Evolutionary conservation across 2,888 invertebrate species (phyloP).

Genomic region (Folsomia manolachei): DNA sequence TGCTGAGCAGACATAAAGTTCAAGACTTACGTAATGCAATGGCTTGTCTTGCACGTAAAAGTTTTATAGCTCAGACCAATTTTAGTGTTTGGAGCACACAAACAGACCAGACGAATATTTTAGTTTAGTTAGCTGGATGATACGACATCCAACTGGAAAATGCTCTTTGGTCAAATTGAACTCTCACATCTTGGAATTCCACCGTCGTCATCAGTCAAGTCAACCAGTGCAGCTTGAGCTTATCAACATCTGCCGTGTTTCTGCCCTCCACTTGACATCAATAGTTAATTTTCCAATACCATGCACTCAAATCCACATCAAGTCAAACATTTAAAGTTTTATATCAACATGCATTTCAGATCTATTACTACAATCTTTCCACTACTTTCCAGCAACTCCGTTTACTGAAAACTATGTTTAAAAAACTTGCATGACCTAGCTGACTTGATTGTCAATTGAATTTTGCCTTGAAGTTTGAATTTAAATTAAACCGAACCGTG

Average conservation of each 20-base stretch:
- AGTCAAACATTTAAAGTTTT: not conserved
- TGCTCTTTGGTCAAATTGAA: not conserved
- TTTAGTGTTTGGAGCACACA: not conserved
- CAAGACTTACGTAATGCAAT: not conserved
- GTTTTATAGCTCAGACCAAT: not conserved
- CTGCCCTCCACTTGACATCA: not conserved
- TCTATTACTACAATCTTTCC: no score
- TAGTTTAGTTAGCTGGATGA: not conserved
- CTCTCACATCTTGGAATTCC: not conserved
- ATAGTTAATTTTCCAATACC: not conserved
- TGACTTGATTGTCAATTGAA: not conserved
- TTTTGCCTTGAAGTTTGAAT: not conserved
- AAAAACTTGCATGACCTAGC: no score
- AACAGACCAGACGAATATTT: no score
- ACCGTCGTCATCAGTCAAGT: no score
- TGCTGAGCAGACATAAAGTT: not conserved
- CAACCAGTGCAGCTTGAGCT: not conserved
- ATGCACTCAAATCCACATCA: not conserved
- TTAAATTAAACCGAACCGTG: not conserved
- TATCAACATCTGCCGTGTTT: not conserved
- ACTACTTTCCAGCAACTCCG: no score
- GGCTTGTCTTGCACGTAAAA: not conserved
- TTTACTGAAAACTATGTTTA: not conserved
- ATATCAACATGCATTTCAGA: no score
- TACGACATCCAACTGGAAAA: not conserved